Conservation (phyloP, 2,888 invertebrate species). For the Leucoma salicis region DNA sequence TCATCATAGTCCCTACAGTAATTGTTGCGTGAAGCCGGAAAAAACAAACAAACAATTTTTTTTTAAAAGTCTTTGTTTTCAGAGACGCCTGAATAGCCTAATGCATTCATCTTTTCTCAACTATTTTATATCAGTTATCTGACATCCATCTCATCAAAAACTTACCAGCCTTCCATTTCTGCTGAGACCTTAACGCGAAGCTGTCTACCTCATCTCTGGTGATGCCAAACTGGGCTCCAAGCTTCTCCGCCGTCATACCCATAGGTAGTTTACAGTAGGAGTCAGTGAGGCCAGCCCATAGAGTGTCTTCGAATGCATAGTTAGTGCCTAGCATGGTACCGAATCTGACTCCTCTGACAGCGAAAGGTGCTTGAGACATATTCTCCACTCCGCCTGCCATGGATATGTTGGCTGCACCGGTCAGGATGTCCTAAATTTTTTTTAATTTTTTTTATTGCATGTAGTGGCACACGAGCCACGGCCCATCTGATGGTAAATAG, state of each 20-base stretch:
- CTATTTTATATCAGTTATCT: too few species aligned
- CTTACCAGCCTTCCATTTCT: slow-evolving; percentile 91
- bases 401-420: slow-evolving; percentile 92
- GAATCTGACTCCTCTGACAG: slow-evolving; percentile 92
- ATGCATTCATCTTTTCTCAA: too few species aligned
- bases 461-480: too few species aligned
- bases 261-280: slow-evolving; percentile 95
- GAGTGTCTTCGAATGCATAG: slow-evolving; percentile 91
- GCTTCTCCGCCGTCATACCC: slow-evolving; percentile 97
- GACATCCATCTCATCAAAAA: too few species aligned
- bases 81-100: too few species aligned
- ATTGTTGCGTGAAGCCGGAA: too few species aligned
- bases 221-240: slow-evolving; percentile 90
- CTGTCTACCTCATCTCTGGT: slow-evolving; percentile 92
- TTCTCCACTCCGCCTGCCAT: slow-evolving; percentile 97
- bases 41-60: too few species aligned
- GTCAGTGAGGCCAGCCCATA: slow-evolving; percentile 94
- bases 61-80: too few species aligned
- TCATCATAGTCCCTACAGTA: too few species aligned
- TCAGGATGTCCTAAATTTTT: slow-evolving; percentile 87
- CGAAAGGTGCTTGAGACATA: slow-evolving; percentile 96
- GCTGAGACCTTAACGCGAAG: slow-evolving; percentile 93
- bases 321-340: slow-evolving; percentile 92
- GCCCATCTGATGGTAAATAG: too few species aligned
- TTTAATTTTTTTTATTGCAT: background rate